Percentiles rank a stretch among this genome's conserved stretches.
Evolutionary conservation across 2,797 vertebrate genomes (phyloP).

Genomic region (Falco novaeseelandiae): DNA sequence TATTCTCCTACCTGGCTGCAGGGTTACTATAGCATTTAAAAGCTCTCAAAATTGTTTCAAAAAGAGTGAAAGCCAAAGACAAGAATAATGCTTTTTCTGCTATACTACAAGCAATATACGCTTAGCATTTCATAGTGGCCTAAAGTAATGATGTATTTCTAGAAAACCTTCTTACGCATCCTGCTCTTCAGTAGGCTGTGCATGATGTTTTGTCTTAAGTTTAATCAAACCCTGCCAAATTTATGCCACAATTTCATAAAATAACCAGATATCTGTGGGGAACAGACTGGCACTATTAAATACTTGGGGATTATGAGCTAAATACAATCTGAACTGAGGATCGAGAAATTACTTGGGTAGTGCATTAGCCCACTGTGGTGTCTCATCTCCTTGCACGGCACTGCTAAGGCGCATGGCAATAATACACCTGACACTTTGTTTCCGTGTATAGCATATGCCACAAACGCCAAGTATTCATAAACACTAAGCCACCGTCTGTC

Average conservation of each 20-base stretch:
- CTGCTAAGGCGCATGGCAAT: neutral
- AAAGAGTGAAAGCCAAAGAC: neutral
- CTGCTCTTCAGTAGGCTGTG: neutral
- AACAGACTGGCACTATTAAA: slow-evolving; percentile 4
- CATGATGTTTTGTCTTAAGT: neutral
- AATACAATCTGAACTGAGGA: neutral
- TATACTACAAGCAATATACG: neutral
- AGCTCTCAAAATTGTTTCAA: neutral
- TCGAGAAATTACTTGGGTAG: neutral
- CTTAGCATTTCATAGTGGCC: neutral
- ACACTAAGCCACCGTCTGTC: neutral
- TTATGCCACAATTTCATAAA: neutral
- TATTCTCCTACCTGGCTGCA: neutral
- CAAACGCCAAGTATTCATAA: neutral
- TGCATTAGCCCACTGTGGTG: neutral
- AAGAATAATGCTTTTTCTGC: neutral
- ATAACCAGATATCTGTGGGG: neutral
- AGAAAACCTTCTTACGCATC: neutral
- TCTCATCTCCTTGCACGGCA: neutral
- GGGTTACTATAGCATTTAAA: neutral
- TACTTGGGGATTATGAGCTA: neutral
- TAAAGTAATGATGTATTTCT: neutral
- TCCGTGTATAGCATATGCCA: neutral
- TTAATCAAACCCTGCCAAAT: slow-evolving; percentile 29
- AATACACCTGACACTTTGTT: neutral